Evolutionary conservation across 2,888 invertebrate species (phyloP), one percentile per base, ranked within the genome.

Genomic region (Spicauda simplicius): DNA sequence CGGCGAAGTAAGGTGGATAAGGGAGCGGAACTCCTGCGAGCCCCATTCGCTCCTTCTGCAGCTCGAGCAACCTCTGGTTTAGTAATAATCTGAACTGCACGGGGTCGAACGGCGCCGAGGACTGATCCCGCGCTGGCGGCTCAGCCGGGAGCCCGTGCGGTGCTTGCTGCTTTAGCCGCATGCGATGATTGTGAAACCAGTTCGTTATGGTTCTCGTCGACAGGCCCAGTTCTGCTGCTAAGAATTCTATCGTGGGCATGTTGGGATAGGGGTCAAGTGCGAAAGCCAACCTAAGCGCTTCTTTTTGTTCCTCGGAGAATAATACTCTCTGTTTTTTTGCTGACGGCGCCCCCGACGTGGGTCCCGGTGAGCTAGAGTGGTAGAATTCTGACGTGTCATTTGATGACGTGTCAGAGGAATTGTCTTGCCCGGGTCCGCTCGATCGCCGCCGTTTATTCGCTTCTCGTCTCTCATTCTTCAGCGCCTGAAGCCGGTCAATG

Each of bases 181-280:
- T 99, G 78, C 99, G 96, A 86, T 99, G 99, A 87, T 99, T 99
- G 94, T 99, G 99, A 94, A 99, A 99, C 99, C 99, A 99, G 90
- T 99, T 99, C 70, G 99, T 99, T 80, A 99, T 99, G 64, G 99
- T 99, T 76, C 99, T 95, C 61, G 98, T 97, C 7, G 98, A 97
- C 52, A 99, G 94, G 10, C 96, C 97, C 66, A 99, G 93, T 87
- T 99, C 98, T 37, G 96, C 95, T 37, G 99, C 98, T 69, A 99
- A 94, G 82, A 98, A 98, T 85, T 99, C 99, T 74, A 99, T 98
- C 68, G 98, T 98, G 25, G 97, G 97, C 80, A 98, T 97, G 86
- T 98, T 98, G 0, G 99, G 99, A 87, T 99, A 99, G 0, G 99
- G 99, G 84, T 99, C 99, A 61, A 99, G 94, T 0, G 97, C 97